phyloP scores from a whole-genome alignment of 1,140 invertebrate species.

The Achatina immaculata region DNA sequence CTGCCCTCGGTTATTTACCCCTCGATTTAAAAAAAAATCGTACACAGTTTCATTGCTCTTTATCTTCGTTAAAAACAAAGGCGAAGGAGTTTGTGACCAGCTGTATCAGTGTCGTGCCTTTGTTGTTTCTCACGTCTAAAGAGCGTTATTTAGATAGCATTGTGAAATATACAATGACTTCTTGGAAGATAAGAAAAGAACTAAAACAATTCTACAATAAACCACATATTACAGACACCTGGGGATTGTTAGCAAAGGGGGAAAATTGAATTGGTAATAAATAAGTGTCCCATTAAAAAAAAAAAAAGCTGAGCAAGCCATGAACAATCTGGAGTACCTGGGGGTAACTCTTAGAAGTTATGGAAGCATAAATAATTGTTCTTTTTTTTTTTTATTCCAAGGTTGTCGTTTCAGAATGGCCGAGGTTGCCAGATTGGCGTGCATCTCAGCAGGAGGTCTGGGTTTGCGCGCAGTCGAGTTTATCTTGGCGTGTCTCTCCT shows the following conservation, averaged over 20 bases:
- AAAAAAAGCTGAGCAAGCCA: not conserved
- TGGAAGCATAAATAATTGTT: not conserved
- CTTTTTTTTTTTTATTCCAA: not conserved
- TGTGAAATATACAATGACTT: too few relatives aligned
- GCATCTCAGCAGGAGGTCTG: not conserved
- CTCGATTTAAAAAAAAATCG: too few relatives aligned
- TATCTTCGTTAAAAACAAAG: too few relatives aligned
- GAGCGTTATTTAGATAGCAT: too few relatives aligned
- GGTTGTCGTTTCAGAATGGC: not conserved
- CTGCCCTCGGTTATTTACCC: too few relatives aligned
- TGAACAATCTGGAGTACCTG: not conserved
- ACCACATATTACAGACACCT: not conserved
- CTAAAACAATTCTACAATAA: not conserved
- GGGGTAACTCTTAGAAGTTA: not conserved
- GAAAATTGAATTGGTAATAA: not conserved
- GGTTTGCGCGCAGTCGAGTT: not conserved
- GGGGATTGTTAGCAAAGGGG: not conserved
- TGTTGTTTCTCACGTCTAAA: too few relatives aligned
- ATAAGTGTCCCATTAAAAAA: not conserved
- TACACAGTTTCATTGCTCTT: too few relatives aligned
- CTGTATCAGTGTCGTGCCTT: too few relatives aligned
- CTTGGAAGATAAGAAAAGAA: too few relatives aligned
- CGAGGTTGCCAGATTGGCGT: not conserved
- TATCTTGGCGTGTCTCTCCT: not conserved
- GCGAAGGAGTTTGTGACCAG: too few relatives aligned